Evolutionary conservation across 2,113 vertebrate genomes (phyloP), one percentile per base, ranked within the genome.

Genomic region (Sinocyclocheilus anshuiensis): DNA sequence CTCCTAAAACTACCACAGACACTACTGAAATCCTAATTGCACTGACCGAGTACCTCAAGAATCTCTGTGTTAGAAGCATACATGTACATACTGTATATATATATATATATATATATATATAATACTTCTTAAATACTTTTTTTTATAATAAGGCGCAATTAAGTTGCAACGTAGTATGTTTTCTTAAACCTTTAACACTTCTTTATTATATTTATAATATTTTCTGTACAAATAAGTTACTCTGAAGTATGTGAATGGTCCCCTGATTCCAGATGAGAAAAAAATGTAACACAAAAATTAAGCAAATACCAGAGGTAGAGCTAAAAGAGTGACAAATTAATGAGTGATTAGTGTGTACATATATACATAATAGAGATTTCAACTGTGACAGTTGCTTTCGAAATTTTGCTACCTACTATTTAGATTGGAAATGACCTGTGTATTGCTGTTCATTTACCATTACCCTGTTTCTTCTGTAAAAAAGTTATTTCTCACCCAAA

Each of bases 151-250:
- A 86, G 82, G 82, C 77, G 80, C 88, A n/a, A 1, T 84, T 86
- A 42, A 69, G 69, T 84, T 71, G 48, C 75, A 76, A 33, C 84
- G 39, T 61, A 15, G n/a, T 69, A 65, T 39, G 29, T 82, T 69
- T 81, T 24, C 39, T 79, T 18, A 55, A 79, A 33, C 13, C 16
- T 55, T 84, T 0, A 42, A 45, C 9, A 84, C 16, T 6, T 33
- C 33, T 42, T 42, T 42, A 76, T 88, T 88, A 75, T 74, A 83
- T 76, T 83, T 78, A 50, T 53, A 45, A 84, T 74, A 57, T 65
- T 22, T 48, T 89, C 59, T 89, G 84, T 85, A 87, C 79, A 87
- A 85, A 87, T 89, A 89, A 87, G 65, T 89, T 89, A 89, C 53
- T 72, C 12, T 75, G 55, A 42, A 81, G 33, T 8, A 48, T 88